phyloP scores from a whole-genome alignment of 2,113 vertebrate species.

The Fregata magnificens region DNA sequence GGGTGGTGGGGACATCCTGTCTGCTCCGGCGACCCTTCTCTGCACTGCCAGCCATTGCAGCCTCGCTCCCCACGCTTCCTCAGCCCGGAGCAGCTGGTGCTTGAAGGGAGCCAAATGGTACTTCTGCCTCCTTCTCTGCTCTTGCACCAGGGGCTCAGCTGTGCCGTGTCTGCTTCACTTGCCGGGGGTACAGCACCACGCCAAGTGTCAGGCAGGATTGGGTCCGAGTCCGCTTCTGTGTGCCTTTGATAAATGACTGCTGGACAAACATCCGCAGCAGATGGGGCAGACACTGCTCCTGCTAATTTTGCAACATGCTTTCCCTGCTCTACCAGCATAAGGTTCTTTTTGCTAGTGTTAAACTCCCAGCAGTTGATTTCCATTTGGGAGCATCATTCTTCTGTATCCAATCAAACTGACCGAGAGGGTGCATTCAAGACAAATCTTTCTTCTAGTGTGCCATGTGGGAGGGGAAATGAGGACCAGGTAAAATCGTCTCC shows the following conservation, averaged over 20 bases:
- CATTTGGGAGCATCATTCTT: neutral
- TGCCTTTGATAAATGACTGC: neutral
- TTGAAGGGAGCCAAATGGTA: neutral
- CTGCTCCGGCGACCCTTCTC: neutral
- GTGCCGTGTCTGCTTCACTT: neutral
- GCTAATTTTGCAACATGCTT: neutral
- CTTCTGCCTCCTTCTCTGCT: neutral
- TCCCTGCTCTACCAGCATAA: neutral
- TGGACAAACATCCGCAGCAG: neutral
- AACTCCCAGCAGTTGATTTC: neutral
- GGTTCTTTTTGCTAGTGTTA: neutral
- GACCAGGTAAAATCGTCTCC: neutral
- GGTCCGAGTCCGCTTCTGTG: rapidly evolving
- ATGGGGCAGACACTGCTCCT: neutral
- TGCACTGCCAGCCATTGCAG: rapidly evolving
- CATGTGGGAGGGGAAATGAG: neutral
- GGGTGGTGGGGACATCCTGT: rapidly evolving
- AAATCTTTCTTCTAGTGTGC: neutral
- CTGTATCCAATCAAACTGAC: neutral
- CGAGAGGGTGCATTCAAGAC: rapidly evolving
- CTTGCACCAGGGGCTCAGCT: neutral
- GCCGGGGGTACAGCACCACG: neutral
- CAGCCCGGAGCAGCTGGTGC: neutral
- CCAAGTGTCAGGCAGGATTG: neutral
- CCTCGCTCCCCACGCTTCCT: neutral